Percentiles rank a stretch among this genome's conserved stretches.
Conservation (phyloP, 2,113 vertebrate species). For the Heterochromis multidens region DNA sequence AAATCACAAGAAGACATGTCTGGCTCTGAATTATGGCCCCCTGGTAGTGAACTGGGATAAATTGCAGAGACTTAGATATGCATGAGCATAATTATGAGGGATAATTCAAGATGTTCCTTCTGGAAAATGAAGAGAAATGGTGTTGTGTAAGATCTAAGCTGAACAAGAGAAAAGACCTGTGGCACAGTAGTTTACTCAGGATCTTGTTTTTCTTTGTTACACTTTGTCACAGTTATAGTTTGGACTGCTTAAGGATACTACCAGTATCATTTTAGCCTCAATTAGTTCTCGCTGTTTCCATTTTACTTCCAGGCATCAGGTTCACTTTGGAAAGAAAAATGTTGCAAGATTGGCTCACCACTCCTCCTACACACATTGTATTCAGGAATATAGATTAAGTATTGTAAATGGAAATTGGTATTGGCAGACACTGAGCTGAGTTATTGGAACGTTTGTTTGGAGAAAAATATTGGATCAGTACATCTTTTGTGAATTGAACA, state of each 20-base stretch:
- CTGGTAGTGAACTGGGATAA: conserved; percentile 11
- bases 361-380: neutral
- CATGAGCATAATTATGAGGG: conserved; percentile 25
- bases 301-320: neutral
- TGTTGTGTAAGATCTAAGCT: neutral
- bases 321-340: neutral
- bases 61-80: conserved; percentile 8
- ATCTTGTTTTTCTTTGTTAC: neutral
- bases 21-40: conserved; percentile 20
- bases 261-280: neutral
- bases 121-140: neutral
- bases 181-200: neutral
- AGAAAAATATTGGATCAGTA: neutral
- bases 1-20: conserved; percentile 32
- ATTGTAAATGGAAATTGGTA: neutral
- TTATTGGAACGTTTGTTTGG: neutral
- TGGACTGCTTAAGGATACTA: neutral
- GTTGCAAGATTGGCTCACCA: neutral
- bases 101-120: conserved; percentile 31
- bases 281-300: neutral
- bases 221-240: neutral
- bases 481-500: neutral
- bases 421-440: neutral
- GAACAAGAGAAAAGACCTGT: neutral
- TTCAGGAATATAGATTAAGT: neutral